Evolutionary conservation across 2,888 invertebrate genomes (phyloP).

Genomic region (Sthenelais limicola): DNA sequence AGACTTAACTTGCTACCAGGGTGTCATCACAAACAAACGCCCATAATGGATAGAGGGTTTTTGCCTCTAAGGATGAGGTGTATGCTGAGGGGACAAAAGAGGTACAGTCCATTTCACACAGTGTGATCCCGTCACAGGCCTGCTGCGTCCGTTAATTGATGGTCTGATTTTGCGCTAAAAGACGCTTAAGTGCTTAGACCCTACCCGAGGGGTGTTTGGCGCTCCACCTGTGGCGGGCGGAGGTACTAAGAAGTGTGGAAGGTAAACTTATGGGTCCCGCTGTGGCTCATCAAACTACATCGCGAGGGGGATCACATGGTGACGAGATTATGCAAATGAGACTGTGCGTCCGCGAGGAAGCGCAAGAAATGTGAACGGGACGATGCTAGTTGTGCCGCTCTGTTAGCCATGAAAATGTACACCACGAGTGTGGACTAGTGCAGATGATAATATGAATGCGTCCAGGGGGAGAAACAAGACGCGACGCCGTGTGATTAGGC

Average conservation of each 20-base stretch:
- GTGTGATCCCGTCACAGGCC: background rate
- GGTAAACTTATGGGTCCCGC: background rate
- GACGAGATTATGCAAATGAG: slow-evolving; percentile 29
- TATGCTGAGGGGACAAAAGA: slow-evolving; percentile 14
- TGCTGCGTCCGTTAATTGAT: slow-evolving; percentile 8
- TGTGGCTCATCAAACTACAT: background rate
- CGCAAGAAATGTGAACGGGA: background rate
- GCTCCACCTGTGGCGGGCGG: background rate
- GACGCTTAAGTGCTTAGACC: background rate
- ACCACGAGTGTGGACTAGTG: too few species aligned
- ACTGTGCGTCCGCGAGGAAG: background rate
- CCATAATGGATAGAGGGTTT: slow-evolving; percentile 16
- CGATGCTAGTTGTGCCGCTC: background rate
- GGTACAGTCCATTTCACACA: slow-evolving; percentile 20
- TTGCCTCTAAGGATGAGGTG: background rate
- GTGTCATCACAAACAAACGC: slow-evolving; percentile 26
- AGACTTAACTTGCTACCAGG: slow-evolving; percentile 16
- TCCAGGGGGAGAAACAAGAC: background rate
- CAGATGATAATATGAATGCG: too few species aligned
- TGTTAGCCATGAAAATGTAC: background rate
- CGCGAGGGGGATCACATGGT: background rate
- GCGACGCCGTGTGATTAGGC: slow-evolving; percentile 11
- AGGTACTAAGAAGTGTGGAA: background rate
- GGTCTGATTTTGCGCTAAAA: background rate
- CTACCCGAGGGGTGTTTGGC: background rate